phyloP scores from a whole-genome alignment of 2,888 invertebrate species.

The Lutraria lutraria region DNA sequence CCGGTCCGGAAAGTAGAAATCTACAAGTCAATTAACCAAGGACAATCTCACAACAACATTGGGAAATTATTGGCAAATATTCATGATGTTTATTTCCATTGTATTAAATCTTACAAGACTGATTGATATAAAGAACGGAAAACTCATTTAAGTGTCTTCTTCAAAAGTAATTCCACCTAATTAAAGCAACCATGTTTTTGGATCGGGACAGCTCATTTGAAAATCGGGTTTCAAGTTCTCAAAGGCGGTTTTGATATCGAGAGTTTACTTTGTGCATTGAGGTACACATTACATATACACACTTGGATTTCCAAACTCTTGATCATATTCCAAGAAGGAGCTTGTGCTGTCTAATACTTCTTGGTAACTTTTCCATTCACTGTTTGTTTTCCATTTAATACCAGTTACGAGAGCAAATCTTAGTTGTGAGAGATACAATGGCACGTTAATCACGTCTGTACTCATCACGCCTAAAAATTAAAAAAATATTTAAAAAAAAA shows the following conservation, averaged over 20 bases:
- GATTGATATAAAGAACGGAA: neutral
- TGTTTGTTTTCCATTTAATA: constrained; percentile 53
- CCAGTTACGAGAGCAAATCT: constrained; percentile 64
- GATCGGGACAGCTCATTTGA: neutral
- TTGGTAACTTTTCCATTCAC: constrained; percentile 54
- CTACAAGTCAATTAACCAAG: too few relatives aligned
- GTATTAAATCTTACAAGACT: too few relatives aligned
- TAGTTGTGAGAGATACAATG: constrained; percentile 70
- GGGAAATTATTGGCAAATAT: too few relatives aligned
- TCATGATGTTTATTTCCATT: too few relatives aligned
- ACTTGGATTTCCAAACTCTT: constrained; percentile 47
- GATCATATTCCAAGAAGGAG: constrained; percentile 32
- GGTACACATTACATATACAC: too few relatives aligned
- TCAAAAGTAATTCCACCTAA: too few relatives aligned
- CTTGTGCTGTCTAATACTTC: constrained; percentile 24
- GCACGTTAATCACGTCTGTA: constrained; percentile 60
- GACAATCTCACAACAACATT: too few relatives aligned
- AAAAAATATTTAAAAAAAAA: neutral
- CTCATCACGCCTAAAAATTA: constrained; percentile 23
- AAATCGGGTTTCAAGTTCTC: neutral
- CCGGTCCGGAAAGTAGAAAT: too few relatives aligned
- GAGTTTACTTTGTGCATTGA: neutral
- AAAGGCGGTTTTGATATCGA: neutral
- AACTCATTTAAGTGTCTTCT: too few relatives aligned
- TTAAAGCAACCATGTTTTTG: neutral